Base-by-base conservation (phyloP, 2,113 vertebrate genomes). In the Axis porcinus region DNA sequence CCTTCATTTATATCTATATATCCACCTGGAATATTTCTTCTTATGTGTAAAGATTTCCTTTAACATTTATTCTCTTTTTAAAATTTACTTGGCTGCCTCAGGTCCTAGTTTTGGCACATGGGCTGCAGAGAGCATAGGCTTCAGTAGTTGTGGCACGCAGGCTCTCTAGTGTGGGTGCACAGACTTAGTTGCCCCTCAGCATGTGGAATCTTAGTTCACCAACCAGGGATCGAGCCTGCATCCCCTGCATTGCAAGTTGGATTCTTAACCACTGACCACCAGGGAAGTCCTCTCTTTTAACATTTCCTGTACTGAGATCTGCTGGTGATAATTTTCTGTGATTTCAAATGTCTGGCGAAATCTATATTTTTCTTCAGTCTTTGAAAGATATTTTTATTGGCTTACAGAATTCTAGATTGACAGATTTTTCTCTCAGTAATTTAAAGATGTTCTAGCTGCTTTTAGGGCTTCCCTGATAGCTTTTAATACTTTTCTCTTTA, bases 291-390 rank as follows among this genome's bases (percentile, higher is more conserved):
- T 12, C 36, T 93, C 30, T 57, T 91, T 86, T 84, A 87, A 15
- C n/a, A 78, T 86, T 84, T 92, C 89, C 23, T 82, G 3, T 55
- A 36, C 43, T 54, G 30, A 28, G 50, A n/a, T 83, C 57, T 67
- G 4, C 43, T 43, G 45, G 55, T 33, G 50, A 94, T 28, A 60
- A 78, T 16, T 16, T 15, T 62, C 30, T 52, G 17, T 85, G 14
- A 10, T 10, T 78, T 84, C 83, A 2, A 45, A 23, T 55, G 12
- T 88, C 47, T 89, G 84, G 74, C 78, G 36, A 89, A 54, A 21
- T 85, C 67, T 78, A 8, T 50, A 91, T 54, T 95, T 97, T 93
- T 27, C 70, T 82, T 94, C 82, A 19, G 40, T 36, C 74, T 93
- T 84, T 84, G 45, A 82, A 83, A 86, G 30, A 50, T 27, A 62